phyloP scores from a whole-genome alignment of 2,888 invertebrate species.

The Torymus aiolomorphi region DNA sequence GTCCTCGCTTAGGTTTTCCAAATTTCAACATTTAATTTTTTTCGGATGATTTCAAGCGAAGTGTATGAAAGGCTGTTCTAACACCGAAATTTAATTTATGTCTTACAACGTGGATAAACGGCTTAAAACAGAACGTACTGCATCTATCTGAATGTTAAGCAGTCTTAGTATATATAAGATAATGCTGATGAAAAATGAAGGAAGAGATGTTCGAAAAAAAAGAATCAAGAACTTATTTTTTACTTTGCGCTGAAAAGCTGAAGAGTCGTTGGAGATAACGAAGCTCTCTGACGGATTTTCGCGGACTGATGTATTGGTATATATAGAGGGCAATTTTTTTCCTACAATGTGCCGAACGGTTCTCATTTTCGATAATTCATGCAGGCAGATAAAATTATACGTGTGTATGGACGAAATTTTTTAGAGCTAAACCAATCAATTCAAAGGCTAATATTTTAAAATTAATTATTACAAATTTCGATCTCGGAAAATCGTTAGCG shows the following conservation, averaged over 20 bases:
- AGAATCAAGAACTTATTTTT: constrained; percentile 51
- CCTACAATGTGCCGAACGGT: constrained; percentile 55
- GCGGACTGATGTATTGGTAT: constrained; percentile 57
- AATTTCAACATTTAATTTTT: constrained; percentile 27
- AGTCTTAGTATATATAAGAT: constrained; percentile 23
- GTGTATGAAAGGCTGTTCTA: constrained; percentile 33
- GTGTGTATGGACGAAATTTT: too few species aligned
- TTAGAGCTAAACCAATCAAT: too few species aligned
- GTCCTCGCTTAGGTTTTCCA: constrained; percentile 17
- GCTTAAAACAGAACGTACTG: constrained; percentile 24
- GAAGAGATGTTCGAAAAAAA: constrained; percentile 48
- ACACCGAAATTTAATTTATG: constrained; percentile 29
- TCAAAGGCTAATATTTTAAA: constrained; percentile 3
- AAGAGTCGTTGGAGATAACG: constrained; percentile 42
- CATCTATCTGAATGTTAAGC: constrained; percentile 33
- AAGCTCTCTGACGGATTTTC: constrained; percentile 51
- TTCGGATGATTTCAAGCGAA: constrained; percentile 28
- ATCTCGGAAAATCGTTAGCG: constrained; percentile 24
- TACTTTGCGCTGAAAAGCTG: constrained; percentile 47
- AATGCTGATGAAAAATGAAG: constrained; percentile 41
- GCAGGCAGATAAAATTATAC: constrained; percentile 23
- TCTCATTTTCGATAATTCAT: constrained; percentile 54
- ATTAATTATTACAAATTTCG: constrained; percentile 29
- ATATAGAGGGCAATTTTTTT: constrained; percentile 50
- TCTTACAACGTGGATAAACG: constrained; percentile 15